Evolutionary conservation across 1,140 invertebrate species (phyloP), one percentile per base, ranked within the genome.

Genomic region (Heterodera schachtii): DNA sequence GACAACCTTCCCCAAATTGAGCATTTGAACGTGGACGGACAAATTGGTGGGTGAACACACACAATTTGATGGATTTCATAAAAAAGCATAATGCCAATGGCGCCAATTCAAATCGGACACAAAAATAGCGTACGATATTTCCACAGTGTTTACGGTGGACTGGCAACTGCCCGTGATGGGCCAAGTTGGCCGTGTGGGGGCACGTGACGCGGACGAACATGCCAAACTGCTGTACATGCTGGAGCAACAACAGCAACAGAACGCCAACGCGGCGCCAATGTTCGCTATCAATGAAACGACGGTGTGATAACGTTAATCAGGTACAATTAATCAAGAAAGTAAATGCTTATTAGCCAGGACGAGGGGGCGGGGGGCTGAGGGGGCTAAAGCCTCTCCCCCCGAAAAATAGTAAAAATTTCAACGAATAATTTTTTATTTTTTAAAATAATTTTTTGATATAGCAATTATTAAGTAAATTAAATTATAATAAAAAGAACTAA

Each of bases 1-100:
- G 87, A 88, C 81, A 88, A 90, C 69, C n/a, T 79, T 7, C 87
- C 87, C 1, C 64, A 73, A 5, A 84, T 88, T 73, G 46, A 79
- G 3, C 76, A 82, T n/a, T 60, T 85, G 11, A 82, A 67, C 47
- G 57, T 80, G 8, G 73, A 86, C 9, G 81, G 81, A 47, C 76
- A 78, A 67, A 13, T 78, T 76, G 74, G 74, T 76, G 41, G 43
- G 66, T 75, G 31, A 31, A 31, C 41, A 57, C 49, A 9, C 4
- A 4, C 4, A 4, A 49, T 49, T 49, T 49, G 4, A 49, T 6
- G 9, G 47, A 6, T 49, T 49, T 49, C 4, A 9, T 49, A 49
- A 9, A 11, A 6, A 52, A 6, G 2, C 49, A 52, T 11, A 52
- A 11, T 19, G 57, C 19, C 19, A 64, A 19, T 64, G 57, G 57